Conservation (phyloP, 2,113 vertebrate species). For the Hippoglossus stenolepis region DNA sequence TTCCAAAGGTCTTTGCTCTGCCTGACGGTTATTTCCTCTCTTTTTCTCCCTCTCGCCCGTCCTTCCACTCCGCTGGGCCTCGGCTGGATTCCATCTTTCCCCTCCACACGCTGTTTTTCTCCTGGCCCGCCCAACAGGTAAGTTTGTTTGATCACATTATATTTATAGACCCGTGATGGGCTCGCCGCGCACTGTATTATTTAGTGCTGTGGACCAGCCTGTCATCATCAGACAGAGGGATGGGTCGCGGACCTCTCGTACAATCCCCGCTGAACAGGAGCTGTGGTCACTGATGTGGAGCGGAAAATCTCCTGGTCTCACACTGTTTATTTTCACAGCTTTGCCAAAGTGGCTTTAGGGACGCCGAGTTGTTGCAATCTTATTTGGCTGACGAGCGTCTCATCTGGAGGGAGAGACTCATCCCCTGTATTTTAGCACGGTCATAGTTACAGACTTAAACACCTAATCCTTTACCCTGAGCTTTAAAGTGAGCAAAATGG, state of each 20-base stretch:
- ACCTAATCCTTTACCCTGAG: slow-evolving; percentile 49
- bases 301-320: slow-evolving; percentile 35
- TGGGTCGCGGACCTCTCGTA: slow-evolving; percentile 14
- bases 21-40: slow-evolving; percentile 46
- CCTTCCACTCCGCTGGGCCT: slow-evolving; percentile 35
- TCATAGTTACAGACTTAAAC: slow-evolving; percentile 33
- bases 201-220: slow-evolving; percentile 33
- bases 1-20: slow-evolving; percentile 6
- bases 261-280: slow-evolving; percentile 4
- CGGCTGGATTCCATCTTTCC: slow-evolving; percentile 30
- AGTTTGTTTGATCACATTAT: slow-evolving; percentile 63
- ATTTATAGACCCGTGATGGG: slow-evolving; percentile 37
- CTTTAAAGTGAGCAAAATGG: slow-evolving; percentile 22
- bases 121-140: slow-evolving; percentile 62
- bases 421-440: slow-evolving; percentile 14
- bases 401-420: slow-evolving; percentile 15
- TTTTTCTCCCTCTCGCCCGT: slow-evolving; percentile 3
- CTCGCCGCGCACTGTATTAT: slow-evolving; percentile 20
- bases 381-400: slow-evolving; percentile 30
- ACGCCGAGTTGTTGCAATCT: neutral
- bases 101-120: slow-evolving; percentile 30
- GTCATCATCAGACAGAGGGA: slow-evolving; percentile 7
- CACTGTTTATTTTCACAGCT: slow-evolving; percentile 37
- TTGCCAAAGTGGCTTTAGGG: slow-evolving; percentile 31
- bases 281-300: slow-evolving; percentile 19